phyloP scores from a whole-genome alignment of 2,113 vertebrate species.

The Grallaria varia region DNA sequence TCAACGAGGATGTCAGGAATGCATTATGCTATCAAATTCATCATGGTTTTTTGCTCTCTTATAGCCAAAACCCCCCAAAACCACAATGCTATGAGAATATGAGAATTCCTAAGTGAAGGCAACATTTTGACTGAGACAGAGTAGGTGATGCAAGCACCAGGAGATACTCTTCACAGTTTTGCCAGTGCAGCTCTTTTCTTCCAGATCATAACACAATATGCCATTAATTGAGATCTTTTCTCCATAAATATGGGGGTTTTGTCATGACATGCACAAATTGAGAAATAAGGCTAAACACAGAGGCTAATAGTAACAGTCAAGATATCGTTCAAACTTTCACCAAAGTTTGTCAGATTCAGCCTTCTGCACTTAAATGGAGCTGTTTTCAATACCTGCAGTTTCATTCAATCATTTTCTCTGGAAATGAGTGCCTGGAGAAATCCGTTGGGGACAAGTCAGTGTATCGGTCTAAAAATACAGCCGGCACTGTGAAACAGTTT shows the following conservation, averaged over 20 bases:
- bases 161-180: background rate
- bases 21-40: background rate
- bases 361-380: background rate
- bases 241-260: background rate
- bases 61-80: background rate
- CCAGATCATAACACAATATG: background rate
- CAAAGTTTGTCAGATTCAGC: background rate
- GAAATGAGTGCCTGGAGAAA: background rate
- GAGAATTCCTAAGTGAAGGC: background rate
- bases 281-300: background rate
- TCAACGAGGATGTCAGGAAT: background rate
- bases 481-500: background rate
- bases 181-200: background rate
- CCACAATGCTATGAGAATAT: background rate
- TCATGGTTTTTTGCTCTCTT: background rate
- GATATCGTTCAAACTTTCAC: background rate
- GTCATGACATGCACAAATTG: background rate
- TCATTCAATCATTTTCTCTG: background rate
- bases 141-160: background rate
- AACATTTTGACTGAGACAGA: background rate
- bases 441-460: background rate
- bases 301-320: background rate
- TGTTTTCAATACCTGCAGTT: background rate
- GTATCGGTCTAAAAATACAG: background rate
- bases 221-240: background rate